A percentile compares a stretch with the other conserved stretches of the same genome.
Evolutionary conservation across 2,113 vertebrate genomes (phyloP).

Genomic region (Hepsetus odoe): DNA sequence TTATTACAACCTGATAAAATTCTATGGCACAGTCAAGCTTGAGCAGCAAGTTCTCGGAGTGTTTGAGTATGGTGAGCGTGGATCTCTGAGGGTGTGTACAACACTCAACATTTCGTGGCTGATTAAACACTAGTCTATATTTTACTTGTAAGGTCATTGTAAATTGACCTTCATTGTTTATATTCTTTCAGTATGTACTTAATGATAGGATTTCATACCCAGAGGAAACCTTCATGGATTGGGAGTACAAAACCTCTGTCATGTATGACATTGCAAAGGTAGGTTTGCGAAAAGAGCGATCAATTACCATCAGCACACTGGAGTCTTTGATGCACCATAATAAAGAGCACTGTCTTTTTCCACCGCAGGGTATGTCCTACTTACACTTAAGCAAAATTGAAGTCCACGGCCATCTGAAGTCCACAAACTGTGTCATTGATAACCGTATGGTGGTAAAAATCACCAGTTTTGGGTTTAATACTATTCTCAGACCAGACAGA

Average conservation of each 20-base stretch:
- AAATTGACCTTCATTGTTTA: not conserved
- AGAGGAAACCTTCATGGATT: slow-evolving; percentile 96
- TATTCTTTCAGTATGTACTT: slow-evolving; percentile 84
- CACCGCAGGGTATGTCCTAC: slow-evolving; percentile 94
- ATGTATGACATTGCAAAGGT: slow-evolving; percentile 99
- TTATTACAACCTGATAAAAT: slow-evolving; percentile 96
- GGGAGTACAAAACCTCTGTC: slow-evolving; percentile 97
- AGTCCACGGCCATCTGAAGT: slow-evolving; percentile 94
- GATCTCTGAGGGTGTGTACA: slow-evolving; percentile 85
- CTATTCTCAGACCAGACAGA: slow-evolving; percentile 83
- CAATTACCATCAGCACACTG: too few species aligned
- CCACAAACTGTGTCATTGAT: slow-evolving; percentile 96
- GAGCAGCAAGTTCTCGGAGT: slow-evolving; percentile 87
- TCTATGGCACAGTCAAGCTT: slow-evolving; percentile 94
- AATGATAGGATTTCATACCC: slow-evolving; percentile 95
- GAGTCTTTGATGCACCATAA: not conserved
- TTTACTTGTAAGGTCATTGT: not conserved
- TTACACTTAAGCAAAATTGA: slow-evolving; percentile 92
- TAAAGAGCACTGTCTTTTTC: not conserved
- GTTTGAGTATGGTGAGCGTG: slow-evolving; percentile 92
- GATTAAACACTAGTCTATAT: not conserved
- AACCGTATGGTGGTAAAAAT: slow-evolving; percentile 98
- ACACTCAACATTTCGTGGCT: not conserved
- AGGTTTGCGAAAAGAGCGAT: not conserved
- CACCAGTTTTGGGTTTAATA: slow-evolving; percentile 94